A percentile compares a stretch with the other conserved stretches of the same genome.
Conservation (phyloP, 2,888 invertebrate genomes). For the Amphimallon solstitiale region DNA sequence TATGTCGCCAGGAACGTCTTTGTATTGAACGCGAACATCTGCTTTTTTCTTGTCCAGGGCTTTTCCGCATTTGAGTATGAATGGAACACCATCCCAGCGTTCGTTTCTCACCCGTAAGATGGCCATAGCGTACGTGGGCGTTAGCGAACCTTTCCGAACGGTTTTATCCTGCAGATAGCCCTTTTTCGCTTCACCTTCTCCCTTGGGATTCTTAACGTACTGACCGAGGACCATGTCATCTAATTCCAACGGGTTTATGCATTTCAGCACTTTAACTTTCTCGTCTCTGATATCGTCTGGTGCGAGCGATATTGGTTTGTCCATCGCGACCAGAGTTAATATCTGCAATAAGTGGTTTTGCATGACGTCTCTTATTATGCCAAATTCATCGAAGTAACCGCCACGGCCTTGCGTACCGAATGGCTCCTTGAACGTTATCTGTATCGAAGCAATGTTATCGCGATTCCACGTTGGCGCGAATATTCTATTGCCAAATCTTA, state of each 20-base stretch:
- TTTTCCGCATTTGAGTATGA: constrained; percentile 96
- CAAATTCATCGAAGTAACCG: constrained; percentile 98
- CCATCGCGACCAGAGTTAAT: constrained; percentile 97
- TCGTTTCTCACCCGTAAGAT: constrained; percentile 93
- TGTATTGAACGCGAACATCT: constrained; percentile 96
- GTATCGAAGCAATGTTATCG: constrained; percentile 93
- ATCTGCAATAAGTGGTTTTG: constrained; percentile 99
- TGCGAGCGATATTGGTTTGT: constrained; percentile 91
- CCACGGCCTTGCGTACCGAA: constrained; percentile 99
- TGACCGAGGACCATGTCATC: constrained; percentile 94
- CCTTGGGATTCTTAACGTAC: constrained; percentile 88
- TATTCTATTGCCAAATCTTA: constrained; percentile 95
- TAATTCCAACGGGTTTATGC: constrained; percentile 79
- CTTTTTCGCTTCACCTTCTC: constrained; percentile 79
- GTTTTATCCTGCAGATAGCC: constrained; percentile 96
- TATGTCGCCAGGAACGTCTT: constrained; percentile 97
- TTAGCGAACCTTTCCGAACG: constrained; percentile 87
- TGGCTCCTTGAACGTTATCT: constrained; percentile 98
- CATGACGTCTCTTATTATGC: constrained; percentile 99
- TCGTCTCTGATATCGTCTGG: constrained; percentile 98
- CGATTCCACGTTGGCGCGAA: constrained; percentile 98
- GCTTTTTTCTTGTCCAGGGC: constrained; percentile 98
- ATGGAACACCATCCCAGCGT: constrained; percentile 99
- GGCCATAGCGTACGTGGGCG: constrained; percentile 94
- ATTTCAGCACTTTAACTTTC: constrained; percentile 94